Base-by-base conservation (phyloP, 2,888 invertebrate genomes). In the Diaperis boleti region DNA sequence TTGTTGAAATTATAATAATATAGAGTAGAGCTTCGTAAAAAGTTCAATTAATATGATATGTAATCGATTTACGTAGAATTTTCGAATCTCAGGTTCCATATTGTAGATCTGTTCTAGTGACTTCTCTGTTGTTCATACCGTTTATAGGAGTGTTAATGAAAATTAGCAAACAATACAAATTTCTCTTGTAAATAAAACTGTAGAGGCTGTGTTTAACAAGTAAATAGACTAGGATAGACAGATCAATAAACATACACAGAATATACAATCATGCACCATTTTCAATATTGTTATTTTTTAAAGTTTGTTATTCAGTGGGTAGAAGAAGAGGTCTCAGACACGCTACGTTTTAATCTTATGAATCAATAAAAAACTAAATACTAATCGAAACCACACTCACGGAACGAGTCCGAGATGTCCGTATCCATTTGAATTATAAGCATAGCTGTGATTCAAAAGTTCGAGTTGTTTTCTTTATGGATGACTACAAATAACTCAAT, bases 361-460 rank as follows among this genome's bases (percentile, higher is more conserved):
- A 33, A 33, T 33, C 14, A 52, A 39, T 18, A 22, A 52, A 52
- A 44, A 42, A 41, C 41, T 42, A 18, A 42, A 42, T 10, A n/a
- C n/a, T n/a, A n/a, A n/a, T n/a, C n/a, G n/a, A n/a, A 18, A 17
- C 39, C 14, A 42, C 10, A 20, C 10, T 15, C 14, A 29, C 42
- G 47, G 3, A 13, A 26, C 39, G 45, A 6, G 49, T 31, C 59
- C 59, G 41, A 59, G 11, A 59, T 44, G 49, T 49, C 41, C 45
- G 45, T 18, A 8, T 31, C 41, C 47, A 31, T 60, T 59, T 65
- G 67, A 67, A 62, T 65, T 63, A 61, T 62, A 68, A 68, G 68
- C 68, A 62, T 68, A 68, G 63, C 68, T 68, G 68, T 68, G 68
- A 68, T 68, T 68, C 55, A 39, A 60, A n/a, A 62, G 52, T 55